phyloP scores from a whole-genome alignment of 2,888 invertebrate species.

The Flabesymbios commensalis region DNA sequence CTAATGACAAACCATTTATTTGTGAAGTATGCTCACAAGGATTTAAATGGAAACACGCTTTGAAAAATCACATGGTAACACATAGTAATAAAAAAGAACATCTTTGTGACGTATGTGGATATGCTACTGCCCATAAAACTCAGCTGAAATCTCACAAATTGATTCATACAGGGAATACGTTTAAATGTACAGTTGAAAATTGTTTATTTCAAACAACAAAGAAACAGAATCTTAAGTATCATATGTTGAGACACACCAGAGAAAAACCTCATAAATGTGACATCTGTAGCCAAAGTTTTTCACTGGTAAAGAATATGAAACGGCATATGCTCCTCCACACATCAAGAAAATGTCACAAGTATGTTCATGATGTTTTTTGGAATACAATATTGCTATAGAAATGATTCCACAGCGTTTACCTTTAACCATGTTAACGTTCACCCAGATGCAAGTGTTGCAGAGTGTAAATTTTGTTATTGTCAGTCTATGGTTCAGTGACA shows the following conservation, averaged over 20 bases:
- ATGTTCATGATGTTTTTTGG: neutral
- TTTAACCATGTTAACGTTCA: too few relatives aligned
- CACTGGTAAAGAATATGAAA: slow-evolving; percentile 66
- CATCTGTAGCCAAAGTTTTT: slow-evolving; percentile 67
- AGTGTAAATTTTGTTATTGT: too few relatives aligned
- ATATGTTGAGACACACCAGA: slow-evolving; percentile 66
- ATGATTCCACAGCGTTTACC: too few relatives aligned
- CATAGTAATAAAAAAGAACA: slow-evolving; percentile 67
- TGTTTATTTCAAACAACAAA: slow-evolving; percentile 64
- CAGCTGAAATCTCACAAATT: slow-evolving; percentile 66
- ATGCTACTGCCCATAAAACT: slow-evolving; percentile 66
- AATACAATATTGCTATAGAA: neutral
- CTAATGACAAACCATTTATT: slow-evolving; percentile 65
- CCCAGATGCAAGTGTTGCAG: too few relatives aligned
- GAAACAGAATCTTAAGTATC: slow-evolving; percentile 66
- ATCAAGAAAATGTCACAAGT: slow-evolving; percentile 43
- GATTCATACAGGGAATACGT: slow-evolving; percentile 65
- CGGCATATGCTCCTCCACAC: slow-evolving; percentile 59
- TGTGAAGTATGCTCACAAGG: slow-evolving; percentile 65
- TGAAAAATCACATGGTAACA: slow-evolving; percentile 61
- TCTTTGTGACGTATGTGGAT: slow-evolving; percentile 68
- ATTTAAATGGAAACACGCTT: slow-evolving; percentile 69
- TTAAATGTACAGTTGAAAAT: slow-evolving; percentile 63
- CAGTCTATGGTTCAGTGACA: too few relatives aligned
- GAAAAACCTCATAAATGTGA: slow-evolving; percentile 68